Conservation (phyloP, 2,888 invertebrate species). For the Amiota minor region DNA sequence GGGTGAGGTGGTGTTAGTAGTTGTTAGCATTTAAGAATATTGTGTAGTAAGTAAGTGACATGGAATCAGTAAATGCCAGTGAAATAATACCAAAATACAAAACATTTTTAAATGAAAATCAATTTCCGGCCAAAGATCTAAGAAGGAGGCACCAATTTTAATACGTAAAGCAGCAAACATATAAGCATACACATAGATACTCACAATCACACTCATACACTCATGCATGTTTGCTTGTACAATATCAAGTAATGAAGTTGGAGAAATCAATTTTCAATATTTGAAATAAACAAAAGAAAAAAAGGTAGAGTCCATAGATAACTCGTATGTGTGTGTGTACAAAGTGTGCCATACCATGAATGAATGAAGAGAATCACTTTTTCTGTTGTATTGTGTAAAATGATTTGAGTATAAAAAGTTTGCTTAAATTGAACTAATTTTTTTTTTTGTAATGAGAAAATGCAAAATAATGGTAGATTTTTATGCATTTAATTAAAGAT, state of each 20-base stretch:
- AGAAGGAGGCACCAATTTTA: slow-evolving; percentile 5
- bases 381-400: no score
- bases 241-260: background rate
- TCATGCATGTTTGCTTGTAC: background rate
- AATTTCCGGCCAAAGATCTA: slow-evolving; percentile 39
- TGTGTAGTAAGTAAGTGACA: slow-evolving; percentile 5
- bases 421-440: no score
- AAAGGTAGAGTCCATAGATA: no score
- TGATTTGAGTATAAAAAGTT: no score
- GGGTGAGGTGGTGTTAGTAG: background rate
- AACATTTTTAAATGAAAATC: slow-evolving; percentile 46
- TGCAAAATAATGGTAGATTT: no score
- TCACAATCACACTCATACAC: no score
- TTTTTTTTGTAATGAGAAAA: no score
- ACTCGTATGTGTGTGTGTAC: no score
- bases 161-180: background rate
- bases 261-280: slow-evolving; percentile 17
- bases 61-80: slow-evolving; percentile 5
- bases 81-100: slow-evolving; percentile 19
- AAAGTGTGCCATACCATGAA: no score
- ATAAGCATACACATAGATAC: background rate
- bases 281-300: no score
- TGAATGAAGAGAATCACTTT: no score
- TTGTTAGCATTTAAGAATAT: background rate
- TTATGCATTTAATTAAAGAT: no score